Evolutionary conservation across 2,888 invertebrate species (phyloP).

Genomic region (Sycophila texana): DNA sequence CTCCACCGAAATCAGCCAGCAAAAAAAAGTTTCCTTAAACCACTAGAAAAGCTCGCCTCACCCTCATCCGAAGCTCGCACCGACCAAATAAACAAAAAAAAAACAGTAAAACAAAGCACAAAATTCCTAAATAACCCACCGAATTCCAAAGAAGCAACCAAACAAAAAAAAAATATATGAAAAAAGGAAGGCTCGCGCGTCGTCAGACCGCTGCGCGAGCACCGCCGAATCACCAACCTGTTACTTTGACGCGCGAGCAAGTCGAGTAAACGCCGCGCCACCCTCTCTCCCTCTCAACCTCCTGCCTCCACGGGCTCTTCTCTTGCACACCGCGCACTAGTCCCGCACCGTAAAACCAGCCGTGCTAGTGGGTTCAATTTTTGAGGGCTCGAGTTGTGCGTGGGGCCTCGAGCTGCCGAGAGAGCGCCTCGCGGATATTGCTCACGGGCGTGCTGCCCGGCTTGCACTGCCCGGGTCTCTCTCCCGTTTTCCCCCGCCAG

Average conservation of each 20-base stretch:
- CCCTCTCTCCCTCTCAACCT: conserved; percentile 51
- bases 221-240: conserved; percentile 71
- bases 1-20: too few relatives aligned
- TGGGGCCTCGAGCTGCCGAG: background rate
- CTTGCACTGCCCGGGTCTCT: conserved; percentile 75
- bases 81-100: too few relatives aligned
- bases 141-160: too few relatives aligned
- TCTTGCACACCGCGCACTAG: background rate
- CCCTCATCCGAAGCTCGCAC: too few relatives aligned
- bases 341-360: background rate
- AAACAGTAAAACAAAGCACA: too few relatives aligned
- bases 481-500: conserved; percentile 48
- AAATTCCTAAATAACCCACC: too few relatives aligned
- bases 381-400: too few relatives aligned
- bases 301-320: background rate
- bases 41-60: too few relatives aligned
- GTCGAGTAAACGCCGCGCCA: conserved; percentile 8
- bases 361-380: background rate
- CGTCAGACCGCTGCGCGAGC: background rate
- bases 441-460: conserved; percentile 73
- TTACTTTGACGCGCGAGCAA: conserved; percentile 64
- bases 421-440: conserved; percentile 29
- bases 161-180: too few relatives aligned
- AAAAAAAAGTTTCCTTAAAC: too few relatives aligned
- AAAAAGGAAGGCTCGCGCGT: background rate